Base-by-base conservation (phyloP, 1,140 invertebrate genomes). In the Drosophila hydei region DNA sequence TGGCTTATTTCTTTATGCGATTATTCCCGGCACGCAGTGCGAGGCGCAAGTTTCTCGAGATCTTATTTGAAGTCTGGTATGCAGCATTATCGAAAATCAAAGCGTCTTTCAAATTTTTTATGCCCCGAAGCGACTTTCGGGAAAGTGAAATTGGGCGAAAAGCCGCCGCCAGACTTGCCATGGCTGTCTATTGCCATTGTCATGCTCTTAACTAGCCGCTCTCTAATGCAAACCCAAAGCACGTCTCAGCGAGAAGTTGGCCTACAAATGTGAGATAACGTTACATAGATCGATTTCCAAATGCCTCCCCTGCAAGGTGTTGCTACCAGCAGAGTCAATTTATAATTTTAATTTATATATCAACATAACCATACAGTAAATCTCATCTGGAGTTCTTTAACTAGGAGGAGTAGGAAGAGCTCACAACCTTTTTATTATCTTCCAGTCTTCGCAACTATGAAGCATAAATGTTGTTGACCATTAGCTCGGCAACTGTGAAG, bases 371-470 rank as follows among this genome's bases (percentile, higher is more conserved):
- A 3, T 11, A 8, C 30, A 42, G 38, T 16, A 42, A 5, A 40
- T 40, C 36, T 40, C 12, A n/a, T n/a, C n/a, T n/a, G 2, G 38
- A 12, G 0, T 8, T 18, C 3, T 21, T n/a, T n/a, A n/a, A n/a
- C n/a, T n/a, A n/a, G n/a, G n/a, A n/a, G n/a, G n/a, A n/a, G n/a
- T n/a, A n/a, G n/a, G 18, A 9, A 77, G 62, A 87, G 80, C 79
- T 87, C 81, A 85, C 73, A 75, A 80, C 77, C 81, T 79, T 77
- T 81, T 79, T 62, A 84, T 75, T 64, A 79, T 61, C 48, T 80
- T 54, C 52, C n/a, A n/a, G 33, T 61, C 47, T 33, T 63, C 69
- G 51, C 65, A 68, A 81, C 77, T 83, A 79, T 77, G 73, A 62
- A 77, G 63, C 81, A 64, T 87, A 80, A 76, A 69, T 81, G 80